These are phyloP conservation scores for Polymixis lichenea DNA, from an alignment of 2,888 invertebrate genomes.

Conservation along the genomic window DNA sequence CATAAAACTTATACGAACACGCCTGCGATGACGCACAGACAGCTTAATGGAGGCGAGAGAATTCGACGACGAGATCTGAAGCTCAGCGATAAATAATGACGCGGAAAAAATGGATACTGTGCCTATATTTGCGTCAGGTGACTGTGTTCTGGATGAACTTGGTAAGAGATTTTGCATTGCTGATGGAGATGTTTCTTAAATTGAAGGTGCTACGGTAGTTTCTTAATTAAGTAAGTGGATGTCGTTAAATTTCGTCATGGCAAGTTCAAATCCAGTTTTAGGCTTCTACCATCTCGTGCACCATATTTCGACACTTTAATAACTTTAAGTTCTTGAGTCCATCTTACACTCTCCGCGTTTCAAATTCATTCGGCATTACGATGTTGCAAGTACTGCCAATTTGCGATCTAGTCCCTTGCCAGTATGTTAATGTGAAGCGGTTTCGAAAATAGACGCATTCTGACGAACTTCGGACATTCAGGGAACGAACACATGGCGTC, in stretches of 20 bases:
- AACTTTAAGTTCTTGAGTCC: conserved; percentile 30
- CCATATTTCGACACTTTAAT: conserved; percentile 6
- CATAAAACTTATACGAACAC: conserved; percentile 83
- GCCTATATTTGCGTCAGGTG: conserved; percentile 33
- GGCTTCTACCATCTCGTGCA: background rate
- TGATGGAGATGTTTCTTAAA: background rate
- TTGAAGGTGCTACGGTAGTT: background rate
- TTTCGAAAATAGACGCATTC: conserved; percentile 70
- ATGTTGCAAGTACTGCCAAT: conserved; percentile 71
- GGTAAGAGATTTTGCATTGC: background rate
- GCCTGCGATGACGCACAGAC: conserved; percentile 86
- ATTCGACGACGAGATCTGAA: conserved; percentile 62
- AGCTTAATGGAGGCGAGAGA: conserved; percentile 79
- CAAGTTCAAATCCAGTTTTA: background rate
- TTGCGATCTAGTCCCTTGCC: conserved; percentile 69
- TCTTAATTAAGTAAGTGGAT: background rate
- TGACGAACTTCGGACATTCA: conserved; percentile 61
- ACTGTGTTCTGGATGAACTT: background rate
- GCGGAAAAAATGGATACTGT: conserved; percentile 28
- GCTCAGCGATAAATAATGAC: conserved; percentile 45
- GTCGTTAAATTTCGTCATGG: background rate
- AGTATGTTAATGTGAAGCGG: conserved; percentile 72
- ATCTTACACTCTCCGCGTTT: conserved; percentile 53
- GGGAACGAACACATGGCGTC: conserved; percentile 70
- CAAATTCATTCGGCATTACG: conserved; percentile 67